Base-by-base conservation (phyloP, 1,140 invertebrate genomes). In the Procambarus virginalis region DNA sequence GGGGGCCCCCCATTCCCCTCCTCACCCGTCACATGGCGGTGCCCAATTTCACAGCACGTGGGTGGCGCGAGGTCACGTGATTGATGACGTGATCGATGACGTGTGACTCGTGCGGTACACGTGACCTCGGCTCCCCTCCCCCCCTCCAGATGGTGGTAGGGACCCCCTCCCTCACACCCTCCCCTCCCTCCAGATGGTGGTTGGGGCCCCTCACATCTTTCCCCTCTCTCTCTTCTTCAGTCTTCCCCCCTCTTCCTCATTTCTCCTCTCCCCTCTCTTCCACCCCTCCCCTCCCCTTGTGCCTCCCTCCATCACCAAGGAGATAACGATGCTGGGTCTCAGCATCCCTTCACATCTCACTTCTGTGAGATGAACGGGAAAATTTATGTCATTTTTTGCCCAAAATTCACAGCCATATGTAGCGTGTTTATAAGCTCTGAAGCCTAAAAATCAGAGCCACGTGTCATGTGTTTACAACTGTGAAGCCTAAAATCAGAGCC, bases 11-110 rank as follows among this genome's bases (percentile, higher is more conserved):
- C 49, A 81, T 51, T 45, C 79, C 2, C 79, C 8, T 3, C 79
- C 14, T 58, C 9, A 17, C 48, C 46, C 58, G 9, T 46, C 34
- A 45, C n/a, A 17, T 70, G 14, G 60, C 58, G 60, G 55, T 2
- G 60, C 83, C 79, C 79, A 85, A 85, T 85, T 85, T 76, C 46
- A 58, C 83, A 80, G 60, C 58, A 70, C 86, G 86, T 75, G 86
- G 86, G 86, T 81, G 78, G 86, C 76, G 78, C 22, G 49, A 58
- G 51, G 68, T 73, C 60, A 80, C 86, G 86, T 88, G 86, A 88
- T 78, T 81, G 86, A 88, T 88, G 86, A 88, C 86, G 86, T 88
- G 68, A 82, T 88, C 55, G 86, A 88, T 88, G 86, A 88, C 86
- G 86, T 82, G 51, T 17, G 78, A 48, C 86, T 81, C 86, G 79